Percentiles rank a stretch among this genome's conserved stretches.
phyloP scores from a whole-genome alignment of 1,140 invertebrate species.

The Solenopsis invicta region DNA sequence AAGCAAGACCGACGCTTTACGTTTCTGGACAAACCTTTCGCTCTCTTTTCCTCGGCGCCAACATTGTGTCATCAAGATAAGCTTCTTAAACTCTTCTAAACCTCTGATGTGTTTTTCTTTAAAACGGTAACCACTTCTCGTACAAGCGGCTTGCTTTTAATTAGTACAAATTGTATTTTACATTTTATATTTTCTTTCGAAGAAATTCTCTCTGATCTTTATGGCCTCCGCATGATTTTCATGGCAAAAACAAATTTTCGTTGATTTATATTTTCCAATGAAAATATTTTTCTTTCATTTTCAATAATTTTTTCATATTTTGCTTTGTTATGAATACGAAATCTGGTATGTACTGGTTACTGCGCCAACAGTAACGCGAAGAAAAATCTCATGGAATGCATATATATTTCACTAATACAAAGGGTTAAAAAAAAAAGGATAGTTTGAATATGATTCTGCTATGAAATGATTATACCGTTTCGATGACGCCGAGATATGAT shows the following conservation, averaged over 20 bases:
- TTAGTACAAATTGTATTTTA: slow-evolving; percentile 34
- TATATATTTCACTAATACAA: not conserved
- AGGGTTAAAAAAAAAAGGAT: not conserved
- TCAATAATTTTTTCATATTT: not conserved
- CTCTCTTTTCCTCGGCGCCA: slow-evolving; percentile 55
- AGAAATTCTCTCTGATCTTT: slow-evolving; percentile 57
- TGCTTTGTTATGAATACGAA: not conserved
- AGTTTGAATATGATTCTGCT: not conserved
- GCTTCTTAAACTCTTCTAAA: slow-evolving; percentile 69
- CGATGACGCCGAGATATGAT: slow-evolving; percentile 27
- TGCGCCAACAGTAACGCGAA: not conserved
- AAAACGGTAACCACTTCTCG: slow-evolving; percentile 47
- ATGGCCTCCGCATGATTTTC: slow-evolving; percentile 35
- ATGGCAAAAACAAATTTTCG: slow-evolving; percentile 6
- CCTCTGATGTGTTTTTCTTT: slow-evolving; percentile 41
- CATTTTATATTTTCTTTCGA: slow-evolving; percentile 53
- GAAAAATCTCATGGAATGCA: not conserved
- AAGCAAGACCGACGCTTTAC: slow-evolving; percentile 30
- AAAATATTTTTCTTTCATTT: slow-evolving; percentile 50
- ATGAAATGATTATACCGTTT: slow-evolving; percentile 14
- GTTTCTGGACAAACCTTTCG: slow-evolving; percentile 47
- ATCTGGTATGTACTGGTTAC: not conserved
- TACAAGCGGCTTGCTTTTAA: slow-evolving; percentile 65
- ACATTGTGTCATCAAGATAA: slow-evolving; percentile 71
- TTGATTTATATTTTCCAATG: slow-evolving; percentile 5